Base-by-base conservation (phyloP, 2,797 vertebrate genomes). In the Cichlasoma orientale region DNA sequence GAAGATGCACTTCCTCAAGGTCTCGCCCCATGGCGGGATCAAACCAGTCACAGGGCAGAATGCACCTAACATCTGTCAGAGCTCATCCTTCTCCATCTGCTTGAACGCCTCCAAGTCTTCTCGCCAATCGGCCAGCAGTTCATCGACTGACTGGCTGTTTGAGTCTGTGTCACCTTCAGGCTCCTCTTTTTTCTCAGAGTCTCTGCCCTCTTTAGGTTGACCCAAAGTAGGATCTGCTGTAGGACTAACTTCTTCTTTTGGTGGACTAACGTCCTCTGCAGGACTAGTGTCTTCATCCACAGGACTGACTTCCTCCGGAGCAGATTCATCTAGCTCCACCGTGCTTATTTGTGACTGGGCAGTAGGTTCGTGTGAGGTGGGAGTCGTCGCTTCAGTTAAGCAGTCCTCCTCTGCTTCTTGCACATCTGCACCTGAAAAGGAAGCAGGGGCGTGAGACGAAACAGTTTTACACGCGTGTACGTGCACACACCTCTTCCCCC, bases 71-170 rank as follows among this genome's bases (percentile, higher is more conserved):
- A 14, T 29, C 84, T 94, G 96, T 99, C 97, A 99, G 95, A 99
- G 97, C 91, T 99, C 98, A 82, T 99, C 98, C 86, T 97, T 99
- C 88, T 99, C 98, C 98, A 99, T 99, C 96, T 98, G 97, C 96
- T 98, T 96, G 95, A 99, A 99, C 1, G 97, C 98, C 95, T 99
- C 98, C 95, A 99, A 96, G 92, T 99, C 98, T 95, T 99, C 98
- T 92, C 94, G 97, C 98, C 98, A 99, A 92, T 99, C 98, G 86
- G 98, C 97, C 89, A 99, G 93, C 91, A 99, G 95, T 44, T 97
- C 96, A 83, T 99, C 97, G 92, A 97, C 95, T 55, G 97, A 97
- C 68, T 96, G 96, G 86, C 79, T 92, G 84, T 54, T 82, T 1
- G 93, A 92, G 83, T 95, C 94, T 3, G 73, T 90, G 57, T 96